Evolutionary conservation across 2,888 invertebrate species (phyloP).

Genomic region (Sussaba pulchella): DNA sequence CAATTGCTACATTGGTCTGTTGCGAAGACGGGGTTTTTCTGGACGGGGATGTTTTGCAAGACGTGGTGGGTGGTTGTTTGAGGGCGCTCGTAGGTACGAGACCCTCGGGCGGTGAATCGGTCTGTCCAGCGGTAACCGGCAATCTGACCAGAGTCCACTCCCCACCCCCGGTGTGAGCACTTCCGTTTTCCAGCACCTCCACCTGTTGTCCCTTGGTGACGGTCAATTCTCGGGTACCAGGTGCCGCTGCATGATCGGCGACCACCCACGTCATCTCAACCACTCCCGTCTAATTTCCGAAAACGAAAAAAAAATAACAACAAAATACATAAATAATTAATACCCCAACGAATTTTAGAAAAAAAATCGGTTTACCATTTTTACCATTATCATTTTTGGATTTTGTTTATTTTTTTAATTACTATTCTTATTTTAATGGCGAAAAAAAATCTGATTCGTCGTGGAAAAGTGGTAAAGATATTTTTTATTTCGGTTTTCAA

Average conservation of each 20-base stretch:
- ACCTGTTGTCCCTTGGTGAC: slow-evolving; percentile 97
- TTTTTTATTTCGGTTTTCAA: too few relatives aligned
- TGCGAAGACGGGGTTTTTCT: slow-evolving; percentile 81
- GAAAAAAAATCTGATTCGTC: too few relatives aligned
- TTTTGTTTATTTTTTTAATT: too few relatives aligned
- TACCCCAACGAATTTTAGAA: not conserved
- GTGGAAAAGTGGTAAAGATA: too few relatives aligned
- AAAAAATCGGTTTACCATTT: not conserved
- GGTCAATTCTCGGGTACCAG: slow-evolving; percentile 91
- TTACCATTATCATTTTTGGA: too few relatives aligned
- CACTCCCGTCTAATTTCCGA: slow-evolving; percentile 88
- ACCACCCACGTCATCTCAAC: slow-evolving; percentile 97
- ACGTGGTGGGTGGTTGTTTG: slow-evolving; percentile 89
- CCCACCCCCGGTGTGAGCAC: slow-evolving; percentile 80
- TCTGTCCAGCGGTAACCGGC: slow-evolving; percentile 85
- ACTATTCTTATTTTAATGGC: too few relatives aligned
- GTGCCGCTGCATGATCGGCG: slow-evolving; percentile 92
- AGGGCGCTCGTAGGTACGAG: slow-evolving; percentile 92
- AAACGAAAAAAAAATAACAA: slow-evolving; percentile 11
- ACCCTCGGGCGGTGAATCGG: slow-evolving; percentile 89
- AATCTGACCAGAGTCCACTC: slow-evolving; percentile 85
- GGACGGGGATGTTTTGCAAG: slow-evolving; percentile 86
- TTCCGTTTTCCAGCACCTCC: slow-evolving; percentile 93
- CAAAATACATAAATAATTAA: slow-evolving; percentile 21
- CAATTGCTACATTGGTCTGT: slow-evolving; percentile 68